Base-by-base conservation (phyloP, 2,888 invertebrate species). In the Cheilosia pagana region DNA sequence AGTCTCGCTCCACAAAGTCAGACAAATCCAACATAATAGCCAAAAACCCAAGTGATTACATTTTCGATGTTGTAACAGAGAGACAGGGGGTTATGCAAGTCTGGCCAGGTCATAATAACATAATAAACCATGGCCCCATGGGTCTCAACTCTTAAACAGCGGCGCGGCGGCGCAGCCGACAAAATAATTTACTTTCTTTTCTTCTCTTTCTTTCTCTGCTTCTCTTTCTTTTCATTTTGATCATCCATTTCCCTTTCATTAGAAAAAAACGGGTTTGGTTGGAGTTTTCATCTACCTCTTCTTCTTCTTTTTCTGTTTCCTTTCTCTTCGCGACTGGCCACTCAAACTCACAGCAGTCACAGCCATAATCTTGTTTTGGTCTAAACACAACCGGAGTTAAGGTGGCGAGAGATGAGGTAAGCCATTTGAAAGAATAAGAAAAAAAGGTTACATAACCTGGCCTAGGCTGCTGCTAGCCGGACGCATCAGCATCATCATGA, bases 161-260 rank as follows among this genome's bases (percentile, higher is more conserved):
- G n/a, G n/a, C 6, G 2, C 39, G 23, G n/a, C 52, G 12, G 31
- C 21, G 31, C 35, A 19, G 28, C 8, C 39, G 12, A 12, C 12
- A 6, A 12, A 25, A n/a, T 16, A 75, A 75, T 55, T 79, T 81
- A 75, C 85, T 85, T 85, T 85, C 85, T 85, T 85, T 79, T 76
- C 74, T 70, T 60, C 19, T 74, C 65, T 74, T 25, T 75, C 41
- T 70, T 12, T 71, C 85, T 85, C 81, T 75, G 71, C 74, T 63
- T 60, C 19, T 74, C 65, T 74, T 25, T 75, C 41, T 70, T n/a
- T 71, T 43, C 50, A 53, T 60, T 74, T 68, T 55, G 78, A 65
- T 74, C 62, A 59, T 71, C 35, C 85, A 53, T 85, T 85, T 85
- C 85, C 85, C 85, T 85, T 85, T 85, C 85, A 76, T 81, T 85